Percentiles rank a stretch among this genome's conserved stretches.
These are phyloP conservation scores for Micrasema minimum DNA, from an alignment of 1,140 invertebrate genomes.

Conservation along the genomic window DNA sequence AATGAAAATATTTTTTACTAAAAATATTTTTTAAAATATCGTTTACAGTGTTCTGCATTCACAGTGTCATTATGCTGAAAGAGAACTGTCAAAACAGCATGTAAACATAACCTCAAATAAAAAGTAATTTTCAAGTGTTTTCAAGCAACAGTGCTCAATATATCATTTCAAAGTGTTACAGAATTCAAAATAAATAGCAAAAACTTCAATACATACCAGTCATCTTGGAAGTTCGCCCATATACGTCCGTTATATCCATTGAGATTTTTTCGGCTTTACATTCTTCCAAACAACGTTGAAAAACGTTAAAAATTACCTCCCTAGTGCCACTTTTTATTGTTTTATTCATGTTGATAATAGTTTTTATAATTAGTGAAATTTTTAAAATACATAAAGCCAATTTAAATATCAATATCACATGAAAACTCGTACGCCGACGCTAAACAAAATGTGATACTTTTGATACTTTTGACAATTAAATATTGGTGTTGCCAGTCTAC, in stretches of 20 bases:
- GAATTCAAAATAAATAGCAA: neutral
- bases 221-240: too few relatives aligned
- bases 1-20: too few relatives aligned
- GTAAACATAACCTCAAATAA: neutral
- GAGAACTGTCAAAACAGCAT: neutral
- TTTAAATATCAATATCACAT: too few relatives aligned
- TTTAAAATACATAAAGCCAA: neutral
- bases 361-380: neutral
- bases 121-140: constrained; percentile 2
- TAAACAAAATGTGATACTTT: neutral
- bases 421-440: neutral
- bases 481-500: neutral
- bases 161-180: constrained; percentile 1
- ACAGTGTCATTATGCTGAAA: neutral
- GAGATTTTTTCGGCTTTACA: neutral
- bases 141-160: neutral
- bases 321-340: neutral
- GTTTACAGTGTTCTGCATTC: too few relatives aligned
- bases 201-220: neutral
- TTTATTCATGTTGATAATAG: neutral
- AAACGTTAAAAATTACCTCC: neutral
- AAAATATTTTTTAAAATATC: too few relatives aligned
- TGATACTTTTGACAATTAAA: too few relatives aligned
- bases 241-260: neutral
- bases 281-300: neutral